Evolutionary conservation across 2,797 vertebrate genomes (phyloP).

Genomic region (Fratercula arctica): DNA sequence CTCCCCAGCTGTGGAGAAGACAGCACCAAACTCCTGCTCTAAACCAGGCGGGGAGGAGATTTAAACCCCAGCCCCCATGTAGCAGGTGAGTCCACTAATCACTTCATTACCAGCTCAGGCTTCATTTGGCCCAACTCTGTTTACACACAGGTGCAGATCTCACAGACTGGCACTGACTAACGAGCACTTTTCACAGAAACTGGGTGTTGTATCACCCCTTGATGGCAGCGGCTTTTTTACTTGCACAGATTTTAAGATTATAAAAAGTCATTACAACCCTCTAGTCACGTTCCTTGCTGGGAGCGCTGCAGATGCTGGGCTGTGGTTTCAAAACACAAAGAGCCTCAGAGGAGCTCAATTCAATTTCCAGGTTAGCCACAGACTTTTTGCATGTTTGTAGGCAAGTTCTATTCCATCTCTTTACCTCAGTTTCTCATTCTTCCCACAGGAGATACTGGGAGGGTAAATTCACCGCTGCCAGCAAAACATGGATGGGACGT

Average conservation of each 20-base stretch:
- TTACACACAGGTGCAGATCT: neutral
- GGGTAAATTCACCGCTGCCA: neutral
- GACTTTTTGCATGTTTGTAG: neutral
- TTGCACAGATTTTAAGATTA: neutral
- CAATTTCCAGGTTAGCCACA: neutral
- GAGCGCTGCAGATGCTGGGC: rapidly evolving
- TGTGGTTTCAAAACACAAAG: neutral
- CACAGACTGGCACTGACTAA: neutral
- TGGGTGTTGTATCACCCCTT: neutral
- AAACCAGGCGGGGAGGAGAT: neutral
- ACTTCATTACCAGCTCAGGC: neutral
- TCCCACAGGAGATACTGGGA: neutral
- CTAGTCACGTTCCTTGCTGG: neutral
- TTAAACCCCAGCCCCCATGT: rapidly evolving
- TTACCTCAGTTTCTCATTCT: neutral
- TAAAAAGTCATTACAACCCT: neutral
- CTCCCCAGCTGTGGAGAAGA: rapidly evolving
- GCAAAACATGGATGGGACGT: neutral
- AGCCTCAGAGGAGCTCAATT: neutral
- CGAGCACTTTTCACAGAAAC: rapidly evolving
- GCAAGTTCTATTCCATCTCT: neutral
- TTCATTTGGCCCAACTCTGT: neutral
- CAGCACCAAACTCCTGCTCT: neutral
- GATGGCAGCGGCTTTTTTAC: rapidly evolving
- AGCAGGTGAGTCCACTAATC: neutral